Base-by-base conservation (phyloP, 2,888 invertebrate genomes). In the Drosophila melanocephala region DNA sequence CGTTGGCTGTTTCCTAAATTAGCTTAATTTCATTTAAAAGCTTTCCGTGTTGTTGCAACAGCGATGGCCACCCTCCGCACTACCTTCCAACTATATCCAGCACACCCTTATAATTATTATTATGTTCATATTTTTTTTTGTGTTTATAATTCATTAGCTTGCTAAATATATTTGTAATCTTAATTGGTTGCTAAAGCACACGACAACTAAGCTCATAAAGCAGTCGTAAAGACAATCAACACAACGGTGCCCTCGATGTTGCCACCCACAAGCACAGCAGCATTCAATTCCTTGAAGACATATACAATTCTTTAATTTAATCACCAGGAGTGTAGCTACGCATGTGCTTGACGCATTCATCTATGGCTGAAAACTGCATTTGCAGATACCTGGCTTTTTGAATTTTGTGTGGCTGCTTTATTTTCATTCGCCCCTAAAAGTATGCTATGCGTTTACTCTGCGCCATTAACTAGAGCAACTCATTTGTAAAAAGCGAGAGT, bases 1-100 rank as follows among this genome's bases (percentile, higher is more conserved):
- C 84, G 81, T 76, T 83, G 78, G 68, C 77, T 81, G 85, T 75
- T 78, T 74, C 77, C 85, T 72, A 90, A 87, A 89, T 87, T 89
- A 87, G 90, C 87, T 90, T 87, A 83, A 87, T 88, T 87, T 88
- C 81, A 88, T 90, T 90, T 83, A 81, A 88, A 87, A 90, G 83
- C 81, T 86, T 78, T 72, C 68, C 79, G 71, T 57, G 71, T 58
- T 76, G 72, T 67, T 71, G 74, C 77, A 68, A 55, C 69, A 64
- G 30, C 30, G 52, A 66, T 30, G 53, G 51, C 55, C 56, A 67
- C 52, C 22, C 32, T 44, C 44, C 44, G 12, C 4, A 47, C 47
- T 16, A 26, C 7, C 16, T 16, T 47, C 42, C 42, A 39, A 37
- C 66, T 35, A 28, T 28, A 39, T 30, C 33, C 19, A 9, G 12